Base-by-base conservation (phyloP, 2,888 invertebrate genomes). In the Brenthis ino region DNA sequence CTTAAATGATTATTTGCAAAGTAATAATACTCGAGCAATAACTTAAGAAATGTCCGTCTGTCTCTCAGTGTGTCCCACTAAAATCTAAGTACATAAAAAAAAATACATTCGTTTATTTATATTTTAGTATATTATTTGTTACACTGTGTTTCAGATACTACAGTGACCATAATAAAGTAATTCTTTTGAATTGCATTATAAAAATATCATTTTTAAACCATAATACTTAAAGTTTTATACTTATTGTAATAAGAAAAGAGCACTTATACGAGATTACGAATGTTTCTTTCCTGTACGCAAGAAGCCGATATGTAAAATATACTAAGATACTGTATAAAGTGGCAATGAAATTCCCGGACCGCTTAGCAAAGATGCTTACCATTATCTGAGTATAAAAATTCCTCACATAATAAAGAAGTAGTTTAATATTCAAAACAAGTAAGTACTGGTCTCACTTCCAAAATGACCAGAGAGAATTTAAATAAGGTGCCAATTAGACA, bases 401-500 rank as follows among this genome's bases (percentile, higher is more conserved):
- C 85, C 77, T 82, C 82, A 83, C 85, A 84, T 86, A 86, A 89
- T 91, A 88, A 89, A 90, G 85, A 83, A 84, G 87, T 85, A 82
- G 81, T 83, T 87, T 88, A 89, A 71, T 85, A 87, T 85, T 85
- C 85, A 84, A 80, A 88, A 85, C 83, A 83, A 80, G 82, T 84
- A 80, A 81, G 82, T 83, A 79, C 80, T 80, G 77, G 77, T 79
- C 78, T 83, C 80, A 78, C 84, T 82, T 83, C 85, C 84, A 75
- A 88, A 88, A 88, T 86, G 82, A 82, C 81, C 80, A 74, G 81
- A 79, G 80, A 77, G 87, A 87, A 89, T 89, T 89, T 87, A 86
- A 88, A 89, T 89, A 89, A 87, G 85, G 85, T 86, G 86, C 87
- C 89, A 90, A 90, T 91, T 90, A 91, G 88, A 88, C 85, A 75